Base-by-base conservation (phyloP, 1,140 invertebrate genomes). In the Panagrolaimus sp. region DNA sequence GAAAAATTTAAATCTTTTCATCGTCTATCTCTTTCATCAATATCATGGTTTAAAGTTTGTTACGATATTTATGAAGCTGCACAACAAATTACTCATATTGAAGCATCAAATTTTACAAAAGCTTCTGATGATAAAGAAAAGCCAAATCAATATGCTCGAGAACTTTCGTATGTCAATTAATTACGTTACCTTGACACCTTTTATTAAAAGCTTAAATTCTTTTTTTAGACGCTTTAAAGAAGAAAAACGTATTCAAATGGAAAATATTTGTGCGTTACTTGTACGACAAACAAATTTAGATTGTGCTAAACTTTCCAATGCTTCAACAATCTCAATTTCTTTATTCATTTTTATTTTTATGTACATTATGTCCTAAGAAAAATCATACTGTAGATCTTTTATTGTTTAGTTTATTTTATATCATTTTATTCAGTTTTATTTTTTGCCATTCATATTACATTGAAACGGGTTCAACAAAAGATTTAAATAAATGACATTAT, bases 1-100 rank as follows among this genome's bases (percentile, higher is more conserved):
- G 76, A 67, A 23, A 73, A 75, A 48, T 75, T 75, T 61, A 75
- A 75, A 51, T 67, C 74, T 11, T 66, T 75, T 43, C 76, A 78
- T 46, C 66, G 76, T 42, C 48, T 75, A 31, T 25, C 63, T 47
- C 16, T 75, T 13, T 78, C 76, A 2, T 68, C 74, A 16, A 62
- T 78, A n/a, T 73, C 51, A 45, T 75, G 74, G 74, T 65, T 74
- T 38, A 46, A 63, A 38, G 72, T 78, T 43, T 75, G 74, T 61
- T 75, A 64, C 66, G 74, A 75, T 48, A 16, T 75, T 23, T 63
- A 73, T 27, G 72, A 73, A 65, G 72, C 72, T 16, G 51, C 66
- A 11, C 25, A 53, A 46, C 73, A 65, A 47, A 73, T 73, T n/a
- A 25, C 44, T 5, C 44, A 27, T 31, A 57, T 57, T 25, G 51